Base-by-base conservation (phyloP, 23 tunicate species). In the Pegea sp. region DNA sequence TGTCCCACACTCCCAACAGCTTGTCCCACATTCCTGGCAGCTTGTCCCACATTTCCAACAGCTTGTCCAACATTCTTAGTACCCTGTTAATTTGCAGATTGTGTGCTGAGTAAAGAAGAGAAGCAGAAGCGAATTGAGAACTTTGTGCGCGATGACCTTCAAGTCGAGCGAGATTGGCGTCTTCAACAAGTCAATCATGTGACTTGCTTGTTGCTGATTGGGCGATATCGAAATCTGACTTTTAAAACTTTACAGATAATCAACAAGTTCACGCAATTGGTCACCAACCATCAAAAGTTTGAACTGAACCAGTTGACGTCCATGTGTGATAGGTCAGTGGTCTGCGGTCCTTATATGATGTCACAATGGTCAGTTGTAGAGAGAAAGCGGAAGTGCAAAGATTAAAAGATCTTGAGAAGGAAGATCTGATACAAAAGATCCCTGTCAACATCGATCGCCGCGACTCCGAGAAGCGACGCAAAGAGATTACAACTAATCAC, bases 201-300 rank as follows among this genome's bases (percentile, higher is more conserved):
- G n/a, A n/a, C n/a, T n/a, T n/a, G n/a, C n/a, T n/a, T n/a, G n/a
- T n/a, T n/a, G n/a, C n/a, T n/a, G n/a, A n/a, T n/a, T n/a, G n/a
- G n/a, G n/a, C n/a, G n/a, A n/a, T n/a, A n/a, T n/a, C n/a, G n/a
- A n/a, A n/a, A n/a, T n/a, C n/a, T n/a, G n/a, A n/a, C n/a, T n/a
- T n/a, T n/a, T n/a, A n/a, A n/a, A n/a, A n/a, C n/a, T n/a, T 44
- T 55, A 34, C 58, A 81, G 93, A 67, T 60, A 44, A 44, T 81
- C 21, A 28, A 55, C 29, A 70, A 81, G 30, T 81, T 81, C 31
- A 64, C 48, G 22, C 42, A 25, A 11, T 30, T 81, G 24, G 67
- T 81, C 16, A 61, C 26, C 28, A 46, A 61, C 7, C 69, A 66
- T 27, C 93, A 81, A 70, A 49, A 60, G 25, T 3, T 8, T 11